phyloP scores from a whole-genome alignment of 2,888 invertebrate species.

The Lordiphosa andalusiaca region DNA sequence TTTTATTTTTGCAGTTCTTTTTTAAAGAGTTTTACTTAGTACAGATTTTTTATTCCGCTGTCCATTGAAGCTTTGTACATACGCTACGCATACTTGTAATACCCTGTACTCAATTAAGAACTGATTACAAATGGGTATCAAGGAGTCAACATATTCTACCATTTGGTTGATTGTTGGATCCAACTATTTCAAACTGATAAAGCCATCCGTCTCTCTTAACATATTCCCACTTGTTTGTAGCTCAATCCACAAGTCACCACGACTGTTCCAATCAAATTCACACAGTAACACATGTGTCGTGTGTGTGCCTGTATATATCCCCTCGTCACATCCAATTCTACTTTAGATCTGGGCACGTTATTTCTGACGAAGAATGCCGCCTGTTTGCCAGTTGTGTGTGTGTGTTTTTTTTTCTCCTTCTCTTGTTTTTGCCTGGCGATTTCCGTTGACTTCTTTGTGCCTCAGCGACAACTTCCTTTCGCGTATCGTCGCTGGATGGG shows the following conservation, averaged over 20 bases:
- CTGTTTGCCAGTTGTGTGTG: conserved; percentile 18
- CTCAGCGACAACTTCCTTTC: conserved; percentile 63
- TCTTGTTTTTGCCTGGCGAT: conserved; percentile 55
- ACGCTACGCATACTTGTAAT: conserved; percentile 9
- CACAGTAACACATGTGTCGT: conserved; percentile 29
- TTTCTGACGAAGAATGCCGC: conserved; percentile 59
- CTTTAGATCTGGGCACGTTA: conserved; percentile 58
- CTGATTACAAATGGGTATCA: too few relatives aligned
- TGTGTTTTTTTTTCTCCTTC: conserved; percentile 12
- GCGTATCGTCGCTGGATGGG: conserved; percentile 32
- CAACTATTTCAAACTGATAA: not conserved
- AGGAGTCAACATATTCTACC: too few relatives aligned
- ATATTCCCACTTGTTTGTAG: not conserved
- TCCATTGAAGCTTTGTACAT: conserved; percentile 11
- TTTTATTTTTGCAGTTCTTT: conserved; percentile 6
- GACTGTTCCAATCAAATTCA: not conserved
- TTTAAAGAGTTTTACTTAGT: conserved; percentile 28
- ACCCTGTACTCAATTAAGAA: too few relatives aligned
- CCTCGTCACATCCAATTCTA: conserved; percentile 58
- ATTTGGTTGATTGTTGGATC: too few relatives aligned
- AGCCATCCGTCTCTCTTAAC: not conserved
- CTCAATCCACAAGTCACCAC: conserved; percentile 4
- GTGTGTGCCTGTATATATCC: conserved; percentile 1
- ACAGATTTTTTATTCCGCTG: conserved; percentile 18
- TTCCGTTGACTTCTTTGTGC: conserved; percentile 55